Conservation (phyloP, 2,888 invertebrate genomes). For the Eristalis pertinax region DNA sequence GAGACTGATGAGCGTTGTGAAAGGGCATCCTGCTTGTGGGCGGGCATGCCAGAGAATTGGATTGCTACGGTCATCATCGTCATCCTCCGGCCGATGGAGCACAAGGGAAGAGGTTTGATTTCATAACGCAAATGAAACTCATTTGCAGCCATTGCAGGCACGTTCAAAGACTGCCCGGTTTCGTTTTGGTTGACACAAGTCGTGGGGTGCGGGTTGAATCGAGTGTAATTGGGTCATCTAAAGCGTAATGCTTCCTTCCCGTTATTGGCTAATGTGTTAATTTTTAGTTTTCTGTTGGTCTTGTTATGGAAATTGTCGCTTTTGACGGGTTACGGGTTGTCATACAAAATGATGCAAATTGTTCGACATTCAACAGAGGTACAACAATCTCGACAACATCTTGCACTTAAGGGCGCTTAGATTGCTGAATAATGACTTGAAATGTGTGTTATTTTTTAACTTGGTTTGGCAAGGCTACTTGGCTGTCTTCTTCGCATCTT, state of each 20-base stretch:
- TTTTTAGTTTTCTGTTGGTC: neutral
- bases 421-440: too few relatives aligned
- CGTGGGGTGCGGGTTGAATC: neutral
- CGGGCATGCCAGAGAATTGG: neutral
- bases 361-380: too few relatives aligned
- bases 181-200: neutral
- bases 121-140: conserved; percentile 54
- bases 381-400: too few relatives aligned
- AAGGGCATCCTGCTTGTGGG: neutral
- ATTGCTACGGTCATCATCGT: neutral
- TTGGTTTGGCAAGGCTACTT: too few relatives aligned
- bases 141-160: conserved; percentile 20
- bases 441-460: too few relatives aligned
- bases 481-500: too few relatives aligned
- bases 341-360: too few relatives aligned
- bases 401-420: too few relatives aligned
- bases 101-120: conserved; percentile 37
- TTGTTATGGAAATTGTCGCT: neutral
- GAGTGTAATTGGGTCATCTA: neutral
- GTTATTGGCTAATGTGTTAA: neutral
- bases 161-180: neutral
- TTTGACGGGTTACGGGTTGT: neutral
- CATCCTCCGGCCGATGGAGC: neutral
- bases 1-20: neutral
- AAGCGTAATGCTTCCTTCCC: neutral